Conservation (phyloP, 2,888 invertebrate genomes). For the Cheilosia grossa region DNA sequence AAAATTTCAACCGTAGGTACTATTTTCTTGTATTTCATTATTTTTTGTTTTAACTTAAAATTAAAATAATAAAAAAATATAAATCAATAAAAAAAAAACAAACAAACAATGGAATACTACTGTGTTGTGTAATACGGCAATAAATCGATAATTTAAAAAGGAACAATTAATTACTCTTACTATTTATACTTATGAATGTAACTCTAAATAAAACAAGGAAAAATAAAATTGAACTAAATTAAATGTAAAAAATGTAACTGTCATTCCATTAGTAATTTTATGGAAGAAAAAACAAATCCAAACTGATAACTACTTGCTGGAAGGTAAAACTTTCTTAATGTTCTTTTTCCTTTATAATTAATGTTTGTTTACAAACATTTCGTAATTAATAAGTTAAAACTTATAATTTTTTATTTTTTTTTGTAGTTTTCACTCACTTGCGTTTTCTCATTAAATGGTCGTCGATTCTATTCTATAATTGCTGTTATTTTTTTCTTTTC, state of each 20-base stretch:
- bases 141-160: slow-evolving; percentile 71
- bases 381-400: slow-evolving; percentile 20
- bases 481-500: slow-evolving; percentile 76
- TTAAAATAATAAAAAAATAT: slow-evolving; percentile 46
- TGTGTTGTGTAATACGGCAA: slow-evolving; percentile 70
- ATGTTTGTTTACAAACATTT: slow-evolving; percentile 51
- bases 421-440: slow-evolving; percentile 80
- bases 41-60: slow-evolving; percentile 61
- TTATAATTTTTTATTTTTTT: slow-evolving; percentile 49
- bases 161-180: slow-evolving; percentile 74
- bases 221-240: slow-evolving; percentile 76
- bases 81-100: slow-evolving; percentile 41
- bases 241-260: slow-evolving; percentile 53
- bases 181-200: slow-evolving; percentile 55
- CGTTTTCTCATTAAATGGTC: slow-evolving; percentile 78
- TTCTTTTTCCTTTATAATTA: slow-evolving; percentile 40
- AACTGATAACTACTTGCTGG: slow-evolving; percentile 77
- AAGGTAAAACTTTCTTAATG: slow-evolving; percentile 79
- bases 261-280: slow-evolving; percentile 25
- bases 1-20: slow-evolving; percentile 82
- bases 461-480: slow-evolving; percentile 60
- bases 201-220: slow-evolving; percentile 71
- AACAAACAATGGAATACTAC: slow-evolving; percentile 65
- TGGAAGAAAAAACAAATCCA: slow-evolving; percentile 38
- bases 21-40: slow-evolving; percentile 79